Conservation (phyloP, 2,797 vertebrate species). For the Catharus ustulatus region DNA sequence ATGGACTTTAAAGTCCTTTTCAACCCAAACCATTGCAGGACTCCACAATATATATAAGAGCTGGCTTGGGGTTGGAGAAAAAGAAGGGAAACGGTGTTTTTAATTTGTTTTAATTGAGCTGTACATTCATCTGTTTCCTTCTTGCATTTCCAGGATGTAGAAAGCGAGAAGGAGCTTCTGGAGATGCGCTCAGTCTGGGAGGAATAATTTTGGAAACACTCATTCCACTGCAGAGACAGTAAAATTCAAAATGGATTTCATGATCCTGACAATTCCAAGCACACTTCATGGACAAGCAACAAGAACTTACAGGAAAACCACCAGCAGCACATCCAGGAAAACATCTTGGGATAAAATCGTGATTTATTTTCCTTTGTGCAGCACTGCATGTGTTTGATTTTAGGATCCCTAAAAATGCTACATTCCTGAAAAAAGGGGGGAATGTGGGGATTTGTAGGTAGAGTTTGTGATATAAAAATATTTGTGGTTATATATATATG, state of each 20-base stretch:
- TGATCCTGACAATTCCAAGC: neutral
- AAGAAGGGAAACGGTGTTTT: neutral
- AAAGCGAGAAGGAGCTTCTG: slow-evolving; percentile 69
- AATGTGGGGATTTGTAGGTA: neutral
- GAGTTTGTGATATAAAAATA: neutral
- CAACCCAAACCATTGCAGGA: neutral
- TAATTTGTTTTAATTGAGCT: neutral
- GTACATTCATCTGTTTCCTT: neutral
- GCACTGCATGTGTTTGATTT: neutral
- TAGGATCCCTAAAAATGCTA: neutral
- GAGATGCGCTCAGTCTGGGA: slow-evolving; percentile 53
- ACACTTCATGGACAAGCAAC: neutral
- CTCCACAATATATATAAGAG: rapidly evolving
- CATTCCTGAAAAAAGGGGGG: neutral
- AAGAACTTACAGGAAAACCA: neutral
- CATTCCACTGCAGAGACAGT: neutral
- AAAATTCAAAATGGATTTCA: neutral
- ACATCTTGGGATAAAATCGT: neutral
- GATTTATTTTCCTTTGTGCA: neutral
- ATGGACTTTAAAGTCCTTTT: neutral
- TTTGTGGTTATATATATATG: neutral
- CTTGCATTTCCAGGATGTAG: slow-evolving; percentile 64
- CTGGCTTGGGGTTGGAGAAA: neutral
- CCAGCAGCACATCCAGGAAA: neutral
- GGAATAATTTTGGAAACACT: neutral